Percentiles rank a stretch among this genome's conserved stretches.
phyloP scores from a whole-genome alignment of 2,888 invertebrate genomes.

The Calameuta filiformis region DNA sequence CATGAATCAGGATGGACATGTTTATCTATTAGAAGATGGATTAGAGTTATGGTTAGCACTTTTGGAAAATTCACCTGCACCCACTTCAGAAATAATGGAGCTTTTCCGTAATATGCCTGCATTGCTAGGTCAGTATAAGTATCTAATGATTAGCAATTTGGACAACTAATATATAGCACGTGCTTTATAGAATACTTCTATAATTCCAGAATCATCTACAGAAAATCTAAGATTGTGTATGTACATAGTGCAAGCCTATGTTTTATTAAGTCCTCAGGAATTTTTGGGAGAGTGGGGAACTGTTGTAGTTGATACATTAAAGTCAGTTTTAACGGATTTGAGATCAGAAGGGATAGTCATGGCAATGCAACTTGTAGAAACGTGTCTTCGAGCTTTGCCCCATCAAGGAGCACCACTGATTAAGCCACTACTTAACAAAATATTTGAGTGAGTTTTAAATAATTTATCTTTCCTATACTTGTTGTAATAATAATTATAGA shows the following conservation, averaged over 20 bases:
- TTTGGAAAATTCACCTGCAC: slow-evolving; percentile 78
- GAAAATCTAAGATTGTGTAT: slow-evolving; percentile 85
- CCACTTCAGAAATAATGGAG: slow-evolving; percentile 74
- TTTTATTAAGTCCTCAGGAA: slow-evolving; percentile 81
- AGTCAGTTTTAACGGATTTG: slow-evolving; percentile 82
- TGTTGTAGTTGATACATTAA: slow-evolving; percentile 76
- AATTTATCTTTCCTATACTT: neutral
- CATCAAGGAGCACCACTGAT: slow-evolving; percentile 79
- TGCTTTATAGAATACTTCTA: neutral
- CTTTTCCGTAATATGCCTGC: slow-evolving; percentile 81
- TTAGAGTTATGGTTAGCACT: slow-evolving; percentile 90
- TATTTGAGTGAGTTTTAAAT: slow-evolving; percentile 69
- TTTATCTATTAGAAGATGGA: slow-evolving; percentile 93
- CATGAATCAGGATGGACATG: slow-evolving; percentile 81
- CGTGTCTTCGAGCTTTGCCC: slow-evolving; percentile 80
- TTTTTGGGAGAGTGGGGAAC: slow-evolving; percentile 80
- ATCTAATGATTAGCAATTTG: neutral
- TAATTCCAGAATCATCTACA: slow-evolving; percentile 78
- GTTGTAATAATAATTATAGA: neutral
- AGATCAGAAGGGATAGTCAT: slow-evolving; percentile 78
- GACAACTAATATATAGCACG: slow-evolving; percentile 13
- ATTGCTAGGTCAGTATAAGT: slow-evolving; percentile 72
- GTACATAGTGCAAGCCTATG: slow-evolving; percentile 85
- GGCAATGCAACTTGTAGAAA: slow-evolving; percentile 80
- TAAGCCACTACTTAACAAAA: slow-evolving; percentile 72